Base-by-base conservation (phyloP, 2,888 invertebrate genomes). In the Byasa hedistus region DNA sequence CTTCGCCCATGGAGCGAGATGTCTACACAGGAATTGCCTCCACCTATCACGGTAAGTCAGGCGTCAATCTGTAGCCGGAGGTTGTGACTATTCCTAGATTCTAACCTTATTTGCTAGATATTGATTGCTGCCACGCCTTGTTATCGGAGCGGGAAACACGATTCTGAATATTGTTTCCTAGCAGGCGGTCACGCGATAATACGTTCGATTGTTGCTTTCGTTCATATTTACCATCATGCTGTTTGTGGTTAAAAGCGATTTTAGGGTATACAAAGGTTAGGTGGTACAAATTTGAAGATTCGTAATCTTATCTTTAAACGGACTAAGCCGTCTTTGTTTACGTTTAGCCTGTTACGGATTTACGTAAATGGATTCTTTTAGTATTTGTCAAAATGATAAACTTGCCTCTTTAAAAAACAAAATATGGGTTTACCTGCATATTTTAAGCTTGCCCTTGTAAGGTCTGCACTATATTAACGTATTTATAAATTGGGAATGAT, bases 1-100 rank as follows among this genome's bases (percentile, higher is more conserved):
- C 80, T 90, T 64, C 84, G 86, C 69, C 88, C 86, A 64, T 92
- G 86, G 88, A 84, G 75, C 72, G 86, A 86, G 76, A 73, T 88
- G 74, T 90, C 88, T 69, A 77, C 84, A 52, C 84, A 85, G 57
- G 81, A 78, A 66, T 79, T 74, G 61, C 88, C 87, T 59, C 84
- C 86, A 62, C 76, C 77, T 61, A 73, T 78, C 70, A 76, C 76
- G 91, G 91, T 92, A 84, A 89, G 90, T 86, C 64, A 67, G 69
- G 72, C 79, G 77, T 79, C 82, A 80, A 80, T 82, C 79, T 61
- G 57, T 39, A 56, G 79, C 86, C 83, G 67, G 76, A 65, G 83
- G 82, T 83, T 71, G 54, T 70, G 69, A 70, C 73, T 78, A 80
- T 79, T 77, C 80, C 82, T 81, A 82, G 80, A 80, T 84, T 84